A percentile compares a stretch with the other conserved stretches of the same genome.
phyloP scores from a whole-genome alignment of 1,140 invertebrate species.

The Melanaphis sacchari region DNA sequence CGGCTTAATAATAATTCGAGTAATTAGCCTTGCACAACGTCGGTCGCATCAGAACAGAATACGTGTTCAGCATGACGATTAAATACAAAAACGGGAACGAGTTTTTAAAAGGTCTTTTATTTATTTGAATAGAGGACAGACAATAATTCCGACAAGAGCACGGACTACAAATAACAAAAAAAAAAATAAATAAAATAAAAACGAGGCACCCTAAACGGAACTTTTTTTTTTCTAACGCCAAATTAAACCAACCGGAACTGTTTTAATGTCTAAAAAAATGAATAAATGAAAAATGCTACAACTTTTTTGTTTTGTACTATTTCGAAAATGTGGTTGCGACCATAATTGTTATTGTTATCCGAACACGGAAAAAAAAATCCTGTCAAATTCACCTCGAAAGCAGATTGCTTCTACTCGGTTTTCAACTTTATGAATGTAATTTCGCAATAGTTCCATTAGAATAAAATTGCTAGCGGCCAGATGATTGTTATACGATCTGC shows the following conservation, averaged over 20 bases:
- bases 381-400: conserved; percentile 20
- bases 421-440: conserved; percentile 8
- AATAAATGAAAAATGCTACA: conserved; percentile 53
- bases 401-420: neutral
- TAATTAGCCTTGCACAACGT: conserved; percentile 37
- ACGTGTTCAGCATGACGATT: conserved; percentile 56
- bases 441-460: neutral
- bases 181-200: neutral
- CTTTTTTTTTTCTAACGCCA: conserved; percentile 48
- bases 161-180: conserved; percentile 44
- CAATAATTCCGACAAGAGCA: conserved; percentile 48
- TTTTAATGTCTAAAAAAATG: conserved; percentile 51
- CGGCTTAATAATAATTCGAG: conserved; percentile 53
- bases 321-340: neutral
- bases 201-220: conserved; percentile 20
- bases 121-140: conserved; percentile 53
- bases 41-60: neutral
- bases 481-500: neutral
- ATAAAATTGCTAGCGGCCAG: neutral
- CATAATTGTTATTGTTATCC: conserved; percentile 48
- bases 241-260: conserved; percentile 56
- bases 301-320: conserved; percentile 23
- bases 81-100: conserved; percentile 37
- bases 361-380: neutral
- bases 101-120: conserved; percentile 50